Conservation (phyloP, 2,113 vertebrate species). For the Rutilus rutilus region DNA sequence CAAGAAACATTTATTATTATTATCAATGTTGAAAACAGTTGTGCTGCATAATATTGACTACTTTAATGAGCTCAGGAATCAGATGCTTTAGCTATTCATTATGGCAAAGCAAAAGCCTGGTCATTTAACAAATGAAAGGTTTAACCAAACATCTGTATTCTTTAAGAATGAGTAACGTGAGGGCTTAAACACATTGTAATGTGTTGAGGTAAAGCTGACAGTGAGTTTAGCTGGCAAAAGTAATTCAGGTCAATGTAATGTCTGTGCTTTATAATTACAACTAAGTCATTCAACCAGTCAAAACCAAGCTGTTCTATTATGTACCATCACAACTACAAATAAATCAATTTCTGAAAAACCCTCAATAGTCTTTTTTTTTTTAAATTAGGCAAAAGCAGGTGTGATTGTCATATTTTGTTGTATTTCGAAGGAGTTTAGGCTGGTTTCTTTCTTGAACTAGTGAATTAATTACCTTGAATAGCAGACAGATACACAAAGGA, state of each 20-base stretch:
- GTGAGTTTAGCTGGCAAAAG: not conserved
- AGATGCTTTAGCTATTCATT: not conserved
- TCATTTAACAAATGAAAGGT: not conserved
- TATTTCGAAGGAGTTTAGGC: not conserved
- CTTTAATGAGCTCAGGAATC: not conserved
- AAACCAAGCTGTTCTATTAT: conserved; percentile 1
- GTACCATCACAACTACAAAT: not conserved
- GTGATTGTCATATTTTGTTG: not conserved
- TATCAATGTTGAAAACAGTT: not conserved
- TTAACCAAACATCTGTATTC: not conserved
- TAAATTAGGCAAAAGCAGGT: not conserved
- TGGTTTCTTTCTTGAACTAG: not conserved
- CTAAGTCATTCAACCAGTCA: not conserved
- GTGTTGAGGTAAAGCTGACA: conserved; percentile 2
- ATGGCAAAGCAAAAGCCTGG: not conserved
- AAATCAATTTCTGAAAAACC: not conserved
- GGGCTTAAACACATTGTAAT: not conserved
- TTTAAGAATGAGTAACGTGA: not conserved
- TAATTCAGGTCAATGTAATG: conserved; percentile 1
- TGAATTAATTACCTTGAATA: conserved; percentile 85
- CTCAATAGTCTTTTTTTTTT: not conserved
- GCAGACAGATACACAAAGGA: conserved; percentile 95
- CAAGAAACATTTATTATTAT: not conserved
- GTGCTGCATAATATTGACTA: not conserved
- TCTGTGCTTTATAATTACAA: not conserved